phyloP scores from a whole-genome alignment of 1,140 invertebrate species.

The Drosophila nigromelanica region DNA sequence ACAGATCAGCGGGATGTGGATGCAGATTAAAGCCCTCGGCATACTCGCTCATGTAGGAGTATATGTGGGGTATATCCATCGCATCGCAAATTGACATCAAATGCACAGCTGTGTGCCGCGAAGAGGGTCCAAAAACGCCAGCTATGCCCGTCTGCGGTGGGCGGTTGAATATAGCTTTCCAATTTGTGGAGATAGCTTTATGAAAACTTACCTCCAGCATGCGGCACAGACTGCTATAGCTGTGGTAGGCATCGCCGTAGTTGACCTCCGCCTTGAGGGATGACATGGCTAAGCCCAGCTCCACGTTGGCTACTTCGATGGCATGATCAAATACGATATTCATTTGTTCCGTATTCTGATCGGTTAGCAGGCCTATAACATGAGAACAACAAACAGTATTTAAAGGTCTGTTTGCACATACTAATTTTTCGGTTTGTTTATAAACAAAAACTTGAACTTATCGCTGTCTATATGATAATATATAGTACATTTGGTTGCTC shows the following conservation, averaged over 20 bases:
- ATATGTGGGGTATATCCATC: conserved; percentile 94
- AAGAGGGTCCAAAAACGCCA: conserved; percentile 93
- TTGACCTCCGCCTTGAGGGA: conserved; percentile 67
- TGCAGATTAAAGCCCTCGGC: conserved; percentile 91
- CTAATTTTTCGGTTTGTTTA: conserved; percentile 69
- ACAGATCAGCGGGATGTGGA: conserved; percentile 90
- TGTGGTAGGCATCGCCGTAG: conserved; percentile 83
- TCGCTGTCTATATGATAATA: conserved; percentile 14
- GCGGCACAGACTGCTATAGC: conserved; percentile 81
- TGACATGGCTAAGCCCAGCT: conserved; percentile 51
- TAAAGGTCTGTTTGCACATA: background rate
- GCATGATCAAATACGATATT: conserved; percentile 77
- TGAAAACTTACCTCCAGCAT: conserved; percentile 77
- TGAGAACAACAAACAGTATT: conserved; percentile 5
- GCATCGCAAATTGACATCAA: conserved; percentile 94
- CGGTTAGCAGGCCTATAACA: conserved; percentile 72
- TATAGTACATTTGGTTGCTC: background rate
- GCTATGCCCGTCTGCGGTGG: conserved; percentile 86
- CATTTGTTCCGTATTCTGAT: conserved; percentile 72
- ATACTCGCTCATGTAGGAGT: conserved; percentile 87
- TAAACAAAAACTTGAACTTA: conserved; percentile 76
- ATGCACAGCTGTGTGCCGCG: conserved; percentile 87
- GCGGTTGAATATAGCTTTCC: background rate
- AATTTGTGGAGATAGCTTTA: background rate
- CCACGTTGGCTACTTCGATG: conserved; percentile 70